Percentiles rank a stretch among this genome's conserved stretches.
phyloP scores from a whole-genome alignment of 2,113 vertebrate genomes.

The Lates calcarifer region DNA sequence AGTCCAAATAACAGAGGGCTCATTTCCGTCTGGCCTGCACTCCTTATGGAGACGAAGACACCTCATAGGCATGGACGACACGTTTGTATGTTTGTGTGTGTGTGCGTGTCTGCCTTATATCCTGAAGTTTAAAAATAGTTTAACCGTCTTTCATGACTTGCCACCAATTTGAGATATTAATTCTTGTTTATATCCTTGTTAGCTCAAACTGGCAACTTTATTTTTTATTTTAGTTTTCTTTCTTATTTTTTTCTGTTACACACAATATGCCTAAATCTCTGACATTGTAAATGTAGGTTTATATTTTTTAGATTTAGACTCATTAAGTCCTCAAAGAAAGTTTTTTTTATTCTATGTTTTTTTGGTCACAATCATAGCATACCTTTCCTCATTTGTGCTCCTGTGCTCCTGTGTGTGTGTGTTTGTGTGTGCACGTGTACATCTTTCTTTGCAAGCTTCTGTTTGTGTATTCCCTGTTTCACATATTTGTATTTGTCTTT shows the following conservation, averaged over 20 bases:
- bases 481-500: neutral
- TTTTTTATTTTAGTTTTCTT: neutral
- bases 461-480: neutral
- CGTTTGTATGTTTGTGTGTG: constrained; percentile 32
- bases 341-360: too few species aligned
- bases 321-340: too few species aligned
- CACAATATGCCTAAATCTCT: too few species aligned
- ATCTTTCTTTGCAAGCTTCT: neutral
- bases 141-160: neutral
- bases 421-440: neutral
- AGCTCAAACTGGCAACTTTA: neutral
- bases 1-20: constrained; percentile 82
- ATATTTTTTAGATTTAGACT: too few species aligned
- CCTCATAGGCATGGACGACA: constrained; percentile 48
- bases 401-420: too few species aligned
- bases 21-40: constrained; percentile 76
- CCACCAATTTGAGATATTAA: neutral
- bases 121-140: neutral
- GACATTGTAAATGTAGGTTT: neutral
- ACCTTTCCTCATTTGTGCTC: neutral
- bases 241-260: neutral
- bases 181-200: neutral
- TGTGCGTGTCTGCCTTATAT: constrained; percentile 10
- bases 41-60: constrained; percentile 60
- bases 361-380: too few species aligned